Conservation (phyloP, 2,888 invertebrate genomes). For the Ectropis crepuscularia region DNA sequence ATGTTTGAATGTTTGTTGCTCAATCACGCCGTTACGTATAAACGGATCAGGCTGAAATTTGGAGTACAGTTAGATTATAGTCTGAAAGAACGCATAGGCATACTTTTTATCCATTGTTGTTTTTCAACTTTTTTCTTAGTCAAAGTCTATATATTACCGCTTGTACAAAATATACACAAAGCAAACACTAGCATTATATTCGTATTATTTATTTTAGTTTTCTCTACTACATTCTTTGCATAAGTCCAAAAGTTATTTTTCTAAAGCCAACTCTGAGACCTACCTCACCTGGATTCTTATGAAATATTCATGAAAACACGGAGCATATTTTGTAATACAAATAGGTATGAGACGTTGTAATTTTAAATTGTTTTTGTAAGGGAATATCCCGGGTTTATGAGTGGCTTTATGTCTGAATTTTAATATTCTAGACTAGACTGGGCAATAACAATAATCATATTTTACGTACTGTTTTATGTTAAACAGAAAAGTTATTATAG, state of each 20-base stretch:
- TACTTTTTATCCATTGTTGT: no score
- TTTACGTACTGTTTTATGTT: no score
- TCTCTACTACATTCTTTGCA: slow-evolving; percentile 35
- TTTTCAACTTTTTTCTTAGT: no score
- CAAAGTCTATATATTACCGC: no score
- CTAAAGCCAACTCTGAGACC: slow-evolving; percentile 43
- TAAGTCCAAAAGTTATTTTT: slow-evolving; percentile 52
- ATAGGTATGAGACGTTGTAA: slow-evolving; percentile 56
- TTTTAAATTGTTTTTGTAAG: slow-evolving; percentile 55
- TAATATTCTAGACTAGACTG: slow-evolving; percentile 35
- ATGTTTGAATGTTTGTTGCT: no score
- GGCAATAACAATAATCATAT: slow-evolving; percentile 16
- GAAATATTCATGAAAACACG: slow-evolving; percentile 61
- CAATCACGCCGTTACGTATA: no score
- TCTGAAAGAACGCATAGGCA: no score
- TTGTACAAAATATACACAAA: no score
- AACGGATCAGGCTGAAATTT: no score
- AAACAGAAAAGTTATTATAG: no score
- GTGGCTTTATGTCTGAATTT: slow-evolving; percentile 39
- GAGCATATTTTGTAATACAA: slow-evolving; percentile 57
- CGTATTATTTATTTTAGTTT: neutral
- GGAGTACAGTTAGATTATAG: no score
- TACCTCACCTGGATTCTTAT: slow-evolving; percentile 52
- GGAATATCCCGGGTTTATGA: slow-evolving; percentile 47
- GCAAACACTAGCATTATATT: neutral